Conservation (phyloP, 2,113 vertebrate species). For the Perca fluviatilis region DNA sequence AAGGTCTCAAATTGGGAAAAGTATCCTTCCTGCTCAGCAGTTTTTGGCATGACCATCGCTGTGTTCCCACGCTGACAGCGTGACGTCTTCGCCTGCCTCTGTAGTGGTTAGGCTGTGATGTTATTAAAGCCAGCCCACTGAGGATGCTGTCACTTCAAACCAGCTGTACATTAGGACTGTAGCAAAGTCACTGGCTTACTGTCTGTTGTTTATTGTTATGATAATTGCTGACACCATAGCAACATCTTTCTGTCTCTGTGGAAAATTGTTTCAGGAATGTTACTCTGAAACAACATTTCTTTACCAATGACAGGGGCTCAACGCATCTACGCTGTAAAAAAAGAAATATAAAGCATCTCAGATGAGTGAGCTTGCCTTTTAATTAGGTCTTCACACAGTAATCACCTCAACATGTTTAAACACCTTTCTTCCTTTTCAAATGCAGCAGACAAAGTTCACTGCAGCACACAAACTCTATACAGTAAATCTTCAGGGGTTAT, state of each 20-base stretch:
- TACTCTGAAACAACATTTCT: constrained; percentile 3
- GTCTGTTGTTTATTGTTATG: constrained; percentile 69
- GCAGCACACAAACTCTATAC: not conserved
- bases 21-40: constrained; percentile 66
- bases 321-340: constrained; percentile 13
- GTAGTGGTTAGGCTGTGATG: constrained; percentile 71
- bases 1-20: constrained; percentile 58
- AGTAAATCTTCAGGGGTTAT: not conserved
- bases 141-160: constrained; percentile 73
- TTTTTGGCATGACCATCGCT: constrained; percentile 56
- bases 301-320: not conserved
- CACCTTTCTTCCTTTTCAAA: constrained; percentile 12
- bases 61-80: constrained; percentile 79
- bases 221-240: constrained; percentile 62
- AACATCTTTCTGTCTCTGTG: constrained; percentile 41
- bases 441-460: constrained; percentile 7
- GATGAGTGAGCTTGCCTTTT: constrained; percentile 26
- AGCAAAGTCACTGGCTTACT: constrained; percentile 56
- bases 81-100: constrained; percentile 69
- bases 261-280: constrained; percentile 5
- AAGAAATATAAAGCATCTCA: constrained; percentile 13
- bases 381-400: constrained; percentile 8
- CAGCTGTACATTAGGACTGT: constrained; percentile 67
- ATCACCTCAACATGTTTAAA: constrained; percentile 40
- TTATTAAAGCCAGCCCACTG: constrained; percentile 70